Percentiles rank a stretch among this genome's conserved stretches.
Evolutionary conservation across 2,113 vertebrate genomes (phyloP).

Genomic region (Malurus melanocephalus): DNA sequence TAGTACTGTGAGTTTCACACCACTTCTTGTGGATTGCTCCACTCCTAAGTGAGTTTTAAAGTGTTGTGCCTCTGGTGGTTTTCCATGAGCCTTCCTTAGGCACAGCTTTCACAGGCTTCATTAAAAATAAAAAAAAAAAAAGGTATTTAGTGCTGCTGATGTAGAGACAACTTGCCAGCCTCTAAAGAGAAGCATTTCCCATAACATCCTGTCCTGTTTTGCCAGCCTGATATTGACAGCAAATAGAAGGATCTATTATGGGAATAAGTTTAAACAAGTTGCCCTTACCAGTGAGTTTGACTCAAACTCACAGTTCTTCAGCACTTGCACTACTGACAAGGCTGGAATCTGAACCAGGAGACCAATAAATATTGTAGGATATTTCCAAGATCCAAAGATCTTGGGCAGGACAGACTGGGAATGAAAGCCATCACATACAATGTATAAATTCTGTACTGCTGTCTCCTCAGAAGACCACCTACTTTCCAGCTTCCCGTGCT

Average conservation of each 20-base stretch:
- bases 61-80: constrained; percentile 18
- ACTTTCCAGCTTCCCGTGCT: neutral
- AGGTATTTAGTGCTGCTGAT: neutral
- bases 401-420: neutral
- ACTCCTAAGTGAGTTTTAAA: constrained; percentile 16
- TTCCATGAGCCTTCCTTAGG: neutral
- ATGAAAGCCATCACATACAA: neutral
- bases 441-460: neutral
- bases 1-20: neutral
- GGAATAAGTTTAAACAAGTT: neutral
- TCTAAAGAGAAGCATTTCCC: neutral
- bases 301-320: neutral
- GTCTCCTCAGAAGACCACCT: neutral
- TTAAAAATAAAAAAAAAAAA: neutral
- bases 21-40: constrained; percentile 1
- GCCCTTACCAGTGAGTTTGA: neutral
- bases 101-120: neutral
- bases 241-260: neutral
- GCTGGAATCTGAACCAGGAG: neutral
- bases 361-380: neutral
- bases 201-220: neutral
- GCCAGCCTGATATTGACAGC: neutral
- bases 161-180: neutral
- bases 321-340: neutral
- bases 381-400: neutral